phyloP scores from a whole-genome alignment of 2,113 vertebrate species.

The Pomatorhinus ruficollis region DNA sequence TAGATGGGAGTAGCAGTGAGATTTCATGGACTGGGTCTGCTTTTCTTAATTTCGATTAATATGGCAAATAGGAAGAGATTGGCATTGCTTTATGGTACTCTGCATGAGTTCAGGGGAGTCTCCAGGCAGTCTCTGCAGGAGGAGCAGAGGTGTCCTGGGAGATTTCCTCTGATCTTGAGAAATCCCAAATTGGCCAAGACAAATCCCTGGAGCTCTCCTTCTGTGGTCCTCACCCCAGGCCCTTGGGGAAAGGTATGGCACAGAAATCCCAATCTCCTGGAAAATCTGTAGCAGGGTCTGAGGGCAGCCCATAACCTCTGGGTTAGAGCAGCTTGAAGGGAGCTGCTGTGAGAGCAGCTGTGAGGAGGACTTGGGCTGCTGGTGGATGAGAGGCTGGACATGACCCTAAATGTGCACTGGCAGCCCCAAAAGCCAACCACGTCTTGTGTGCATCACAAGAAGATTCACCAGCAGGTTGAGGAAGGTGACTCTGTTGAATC shows the following conservation, averaged over 20 bases:
- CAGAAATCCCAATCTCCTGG: neutral
- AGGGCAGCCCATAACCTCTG: neutral
- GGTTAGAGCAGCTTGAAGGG: neutral
- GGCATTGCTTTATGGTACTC: neutral
- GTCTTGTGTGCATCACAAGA: neutral
- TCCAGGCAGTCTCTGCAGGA: neutral
- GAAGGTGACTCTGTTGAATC: neutral
- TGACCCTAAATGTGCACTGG: neutral
- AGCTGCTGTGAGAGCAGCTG: neutral
- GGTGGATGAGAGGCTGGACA: neutral
- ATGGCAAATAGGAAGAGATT: neutral
- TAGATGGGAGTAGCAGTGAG: neutral
- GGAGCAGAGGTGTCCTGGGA: neutral
- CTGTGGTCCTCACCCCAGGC: neutral
- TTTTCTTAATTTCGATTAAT: neutral
- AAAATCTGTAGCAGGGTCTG: neutral
- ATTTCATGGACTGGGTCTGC: neutral
- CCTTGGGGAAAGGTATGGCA: rapidly evolving
- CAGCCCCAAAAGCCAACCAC: neutral
- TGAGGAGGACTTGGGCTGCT: neutral
- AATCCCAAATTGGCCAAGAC: neutral
- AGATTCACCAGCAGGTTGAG: neutral
- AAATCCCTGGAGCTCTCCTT: neutral
- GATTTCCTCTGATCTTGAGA: neutral
- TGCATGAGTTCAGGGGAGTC: neutral